Base-by-base conservation (phyloP, 2,113 vertebrate genomes). In the Picathartes gymnocephalus region DNA sequence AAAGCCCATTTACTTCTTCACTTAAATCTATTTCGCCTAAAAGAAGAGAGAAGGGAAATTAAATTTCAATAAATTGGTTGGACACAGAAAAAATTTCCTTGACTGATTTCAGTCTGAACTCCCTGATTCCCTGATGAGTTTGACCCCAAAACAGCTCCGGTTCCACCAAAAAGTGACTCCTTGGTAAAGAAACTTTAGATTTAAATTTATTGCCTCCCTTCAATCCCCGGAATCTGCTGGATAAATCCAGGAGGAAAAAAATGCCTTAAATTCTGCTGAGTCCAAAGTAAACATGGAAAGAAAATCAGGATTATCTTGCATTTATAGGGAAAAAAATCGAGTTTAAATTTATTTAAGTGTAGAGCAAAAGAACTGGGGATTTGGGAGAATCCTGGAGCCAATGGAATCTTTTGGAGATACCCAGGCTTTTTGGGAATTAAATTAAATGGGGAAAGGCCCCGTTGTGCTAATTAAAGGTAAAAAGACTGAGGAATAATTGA, bases 321-420 rank as follows among this genome's bases (percentile, higher is more conserved):
- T 91, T 96, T 90, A 76, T 81, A 13, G 70, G 91, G 81, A n/a
- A n/a, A 45, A 76, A 48, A 71, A 86, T 93, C 57, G 77, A 92
- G 65, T 94, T 95, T 89, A 92, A 94, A 96, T 95, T 97, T 96
- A 86, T 72, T 44, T 82, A 92, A 94, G 48, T 92, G 74, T 70
- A 53, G 87, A 92, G 77, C 74, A 95, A 91, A 93, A 48, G 80
- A 80, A 96, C 61, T 88, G 93, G 54, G 64, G 72, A 96, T 97
- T 97, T 96, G 93, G 88, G 81, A 65, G 90, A 88, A 92, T 87
- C 54, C 74, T 72, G 79, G 39, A 13, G 11, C 90, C 92, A 94
- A 69, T n/a, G 45, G 82, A 72, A 65, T 84, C 54, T 90, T 92
- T 83, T 73, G 80, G 68, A 96, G 42, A 94, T 20, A 44, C 20